Percentiles rank a stretch among this genome's conserved stretches.
Conservation (phyloP, 2,888 invertebrate genomes). For the Mechanitis messenoides region DNA sequence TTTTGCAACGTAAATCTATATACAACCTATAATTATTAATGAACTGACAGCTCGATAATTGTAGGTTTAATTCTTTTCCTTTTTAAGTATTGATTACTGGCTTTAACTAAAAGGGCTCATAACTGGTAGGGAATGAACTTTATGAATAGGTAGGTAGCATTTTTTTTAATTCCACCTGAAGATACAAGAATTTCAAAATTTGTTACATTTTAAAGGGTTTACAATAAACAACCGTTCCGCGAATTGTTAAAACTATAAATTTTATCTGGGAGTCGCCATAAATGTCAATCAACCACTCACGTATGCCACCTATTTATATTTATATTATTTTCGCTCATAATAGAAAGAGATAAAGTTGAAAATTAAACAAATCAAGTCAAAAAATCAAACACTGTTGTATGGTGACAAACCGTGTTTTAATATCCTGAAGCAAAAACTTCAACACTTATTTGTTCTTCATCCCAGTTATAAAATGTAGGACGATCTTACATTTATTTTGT, state of each 20-base stretch:
- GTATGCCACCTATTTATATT: constrained; percentile 29
- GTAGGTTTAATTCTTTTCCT: too few relatives aligned
- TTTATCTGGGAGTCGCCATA: constrained; percentile 51
- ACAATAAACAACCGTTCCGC: constrained; percentile 59
- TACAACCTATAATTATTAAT: neutral
- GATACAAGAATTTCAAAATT: constrained; percentile 35
- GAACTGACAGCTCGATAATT: too few relatives aligned
- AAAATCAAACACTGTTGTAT: constrained; percentile 43
- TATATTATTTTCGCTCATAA: constrained; percentile 24
- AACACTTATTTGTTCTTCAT: constrained; percentile 41
- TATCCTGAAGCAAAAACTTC: constrained; percentile 40
- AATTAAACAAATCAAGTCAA: constrained; percentile 17
- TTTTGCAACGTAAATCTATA: constrained; percentile 1
- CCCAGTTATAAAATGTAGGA: constrained; percentile 40
- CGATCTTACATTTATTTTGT: constrained; percentile 51
- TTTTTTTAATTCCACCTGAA: neutral
- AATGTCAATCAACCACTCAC: constrained; percentile 58
- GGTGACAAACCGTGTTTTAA: constrained; percentile 47
- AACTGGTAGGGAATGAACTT: too few relatives aligned
- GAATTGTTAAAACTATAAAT: constrained; percentile 64
- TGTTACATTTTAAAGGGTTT: constrained; percentile 46
- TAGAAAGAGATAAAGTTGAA: constrained; percentile 26
- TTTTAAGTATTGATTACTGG: too few relatives aligned
- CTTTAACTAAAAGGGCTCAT: too few relatives aligned
- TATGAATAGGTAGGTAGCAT: too few relatives aligned